Evolutionary conservation across 2,797 vertebrate species (phyloP).

Genomic region (Heteromormyrus szaboi): DNA sequence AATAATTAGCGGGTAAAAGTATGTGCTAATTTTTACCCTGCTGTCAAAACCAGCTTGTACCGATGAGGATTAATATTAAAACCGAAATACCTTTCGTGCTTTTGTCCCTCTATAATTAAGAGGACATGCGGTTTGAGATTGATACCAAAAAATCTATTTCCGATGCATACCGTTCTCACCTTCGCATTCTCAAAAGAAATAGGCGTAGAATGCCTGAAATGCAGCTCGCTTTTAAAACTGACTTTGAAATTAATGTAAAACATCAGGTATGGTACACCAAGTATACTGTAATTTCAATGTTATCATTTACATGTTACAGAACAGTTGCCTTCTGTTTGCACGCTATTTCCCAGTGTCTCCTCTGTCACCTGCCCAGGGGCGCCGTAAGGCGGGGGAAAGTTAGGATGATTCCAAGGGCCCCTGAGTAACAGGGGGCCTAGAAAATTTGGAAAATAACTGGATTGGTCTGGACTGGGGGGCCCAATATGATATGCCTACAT

Average conservation of each 20-base stretch:
- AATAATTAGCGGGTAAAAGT: background rate
- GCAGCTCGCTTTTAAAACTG: background rate
- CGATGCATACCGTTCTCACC: background rate
- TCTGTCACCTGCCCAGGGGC: background rate
- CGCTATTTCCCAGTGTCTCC: background rate
- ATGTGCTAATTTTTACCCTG: background rate
- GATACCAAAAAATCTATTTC: background rate
- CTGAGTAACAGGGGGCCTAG: too few relatives aligned
- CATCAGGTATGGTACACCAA: background rate
- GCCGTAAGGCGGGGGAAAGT: too few relatives aligned
- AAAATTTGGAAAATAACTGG: too few relatives aligned
- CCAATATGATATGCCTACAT: too few relatives aligned
- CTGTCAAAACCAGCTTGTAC: background rate
- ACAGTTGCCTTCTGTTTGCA: background rate
- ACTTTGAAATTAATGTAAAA: background rate
- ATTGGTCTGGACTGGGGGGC: too few relatives aligned
- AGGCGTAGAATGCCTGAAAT: background rate
- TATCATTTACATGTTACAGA: background rate
- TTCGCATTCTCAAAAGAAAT: background rate
- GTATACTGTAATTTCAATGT: background rate
- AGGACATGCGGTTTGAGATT: background rate
- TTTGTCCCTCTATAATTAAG: background rate
- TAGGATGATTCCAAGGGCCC: too few relatives aligned
- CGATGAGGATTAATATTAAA: background rate
- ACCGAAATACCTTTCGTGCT: background rate